Evolutionary conservation across 2,113 vertebrate species (phyloP).

Genomic region (Xiphias gladius): DNA sequence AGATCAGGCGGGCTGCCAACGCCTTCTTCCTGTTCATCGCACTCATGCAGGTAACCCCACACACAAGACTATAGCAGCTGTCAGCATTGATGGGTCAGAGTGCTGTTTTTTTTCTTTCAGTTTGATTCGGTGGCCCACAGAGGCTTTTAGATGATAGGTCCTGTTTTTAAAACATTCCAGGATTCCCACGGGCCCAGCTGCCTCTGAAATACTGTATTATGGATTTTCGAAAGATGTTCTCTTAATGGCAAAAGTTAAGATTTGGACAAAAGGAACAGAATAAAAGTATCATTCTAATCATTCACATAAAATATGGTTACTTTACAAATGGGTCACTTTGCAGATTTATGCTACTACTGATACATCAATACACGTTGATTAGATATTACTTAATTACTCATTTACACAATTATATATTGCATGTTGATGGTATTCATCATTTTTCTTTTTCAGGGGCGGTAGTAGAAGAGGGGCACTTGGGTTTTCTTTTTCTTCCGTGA

Average conservation of each 20-base stretch:
- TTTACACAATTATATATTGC: not conserved
- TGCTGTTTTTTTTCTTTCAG: slow-evolving; percentile 17
- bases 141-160: slow-evolving; percentile 5
- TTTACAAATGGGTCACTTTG: not conserved
- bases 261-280: not conserved
- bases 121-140: slow-evolving; percentile 16
- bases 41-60: slow-evolving; percentile 93
- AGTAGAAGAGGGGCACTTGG: too few species aligned
- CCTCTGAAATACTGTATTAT: not conserved
- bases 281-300: not conserved
- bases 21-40: slow-evolving; percentile 99
- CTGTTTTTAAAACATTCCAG: not conserved
- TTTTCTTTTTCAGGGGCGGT: too few species aligned
- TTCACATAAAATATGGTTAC: not conserved
- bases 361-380: not conserved
- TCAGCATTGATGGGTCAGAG: slow-evolving; percentile 7
- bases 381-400: not conserved
- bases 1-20: slow-evolving; percentile 98
- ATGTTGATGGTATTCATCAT: not conserved
- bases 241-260: not conserved
- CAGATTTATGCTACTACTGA: not conserved
- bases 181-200: not conserved
- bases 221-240: not conserved
- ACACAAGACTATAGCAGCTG: not conserved
- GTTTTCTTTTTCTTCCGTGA: too few species aligned